Conservation (phyloP, 2,113 vertebrate species). For the Equus quagga region DNA sequence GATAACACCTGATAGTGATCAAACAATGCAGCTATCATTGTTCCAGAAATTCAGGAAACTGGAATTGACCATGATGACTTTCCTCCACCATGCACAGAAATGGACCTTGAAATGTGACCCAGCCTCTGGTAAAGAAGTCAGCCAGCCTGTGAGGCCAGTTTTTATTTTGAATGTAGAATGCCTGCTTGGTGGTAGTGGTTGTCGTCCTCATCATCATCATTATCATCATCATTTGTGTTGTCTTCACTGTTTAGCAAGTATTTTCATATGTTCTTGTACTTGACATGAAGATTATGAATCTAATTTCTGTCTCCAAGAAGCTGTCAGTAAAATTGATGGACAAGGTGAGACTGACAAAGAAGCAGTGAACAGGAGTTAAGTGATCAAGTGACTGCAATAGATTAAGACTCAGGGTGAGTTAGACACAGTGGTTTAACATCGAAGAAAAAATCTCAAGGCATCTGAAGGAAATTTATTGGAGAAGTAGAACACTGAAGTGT, state of each 20-base stretch:
- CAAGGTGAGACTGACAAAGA: no score
- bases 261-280: background rate
- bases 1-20: background rate
- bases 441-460: background rate
- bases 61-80: background rate
- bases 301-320: background rate
- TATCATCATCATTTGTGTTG: rapidly evolving
- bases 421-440: rapidly evolving
- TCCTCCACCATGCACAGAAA: background rate
- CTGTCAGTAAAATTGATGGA: background rate
- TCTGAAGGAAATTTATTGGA: background rate
- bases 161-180: background rate
- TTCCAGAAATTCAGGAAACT: background rate
- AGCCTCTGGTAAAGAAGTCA: background rate
- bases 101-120: no score
- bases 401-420: background rate
- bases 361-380: background rate
- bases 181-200: no score
- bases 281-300: background rate
- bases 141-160: background rate
- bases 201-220: no score
- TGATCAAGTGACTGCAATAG: background rate
- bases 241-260: rapidly evolving
- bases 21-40: background rate
- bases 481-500: background rate